Evolutionary conservation across 2,113 vertebrate species (phyloP).

Genomic region (Limnothrissa miodon): DNA sequence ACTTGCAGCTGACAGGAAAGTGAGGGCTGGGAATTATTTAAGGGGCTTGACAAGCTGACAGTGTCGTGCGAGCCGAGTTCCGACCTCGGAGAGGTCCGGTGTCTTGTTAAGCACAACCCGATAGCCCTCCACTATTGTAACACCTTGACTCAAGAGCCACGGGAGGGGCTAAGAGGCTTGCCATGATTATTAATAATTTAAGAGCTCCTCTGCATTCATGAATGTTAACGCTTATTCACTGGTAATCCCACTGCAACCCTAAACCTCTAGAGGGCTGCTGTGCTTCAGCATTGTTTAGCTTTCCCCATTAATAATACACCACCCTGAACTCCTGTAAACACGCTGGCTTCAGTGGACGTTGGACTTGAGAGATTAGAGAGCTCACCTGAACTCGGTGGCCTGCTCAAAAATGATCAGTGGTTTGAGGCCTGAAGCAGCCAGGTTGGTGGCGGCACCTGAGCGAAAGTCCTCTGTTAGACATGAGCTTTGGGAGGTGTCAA

Average conservation of each 20-base stretch:
- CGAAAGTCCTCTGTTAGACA: neutral
- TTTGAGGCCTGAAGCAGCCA: neutral
- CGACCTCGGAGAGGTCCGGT: slow-evolving; percentile 1
- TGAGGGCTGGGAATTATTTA: neutral
- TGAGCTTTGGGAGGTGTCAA: neutral
- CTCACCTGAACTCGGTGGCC: neutral
- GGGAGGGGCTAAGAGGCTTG: neutral
- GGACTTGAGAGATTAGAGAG: neutral
- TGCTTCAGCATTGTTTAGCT: neutral
- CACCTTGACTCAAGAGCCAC: neutral
- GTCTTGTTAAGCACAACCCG: slow-evolving; percentile 15
- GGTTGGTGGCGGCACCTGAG: neutral
- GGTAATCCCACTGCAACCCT: neutral
- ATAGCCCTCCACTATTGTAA: slow-evolving; percentile 16
- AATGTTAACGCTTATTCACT: neutral
- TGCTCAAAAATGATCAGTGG: neutral
- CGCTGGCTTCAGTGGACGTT: neutral
- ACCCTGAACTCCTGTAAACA: neutral
- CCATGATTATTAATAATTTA: slow-evolving; percentile 2
- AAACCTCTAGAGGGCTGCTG: neutral
- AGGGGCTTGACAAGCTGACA: neutral
- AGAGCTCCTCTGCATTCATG: slow-evolving; percentile 14
- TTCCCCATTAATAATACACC: neutral
- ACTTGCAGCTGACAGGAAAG: neutral
- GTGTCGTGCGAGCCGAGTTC: neutral